Conservation (phyloP, 2,113 vertebrate genomes). For the Galbula dea region DNA sequence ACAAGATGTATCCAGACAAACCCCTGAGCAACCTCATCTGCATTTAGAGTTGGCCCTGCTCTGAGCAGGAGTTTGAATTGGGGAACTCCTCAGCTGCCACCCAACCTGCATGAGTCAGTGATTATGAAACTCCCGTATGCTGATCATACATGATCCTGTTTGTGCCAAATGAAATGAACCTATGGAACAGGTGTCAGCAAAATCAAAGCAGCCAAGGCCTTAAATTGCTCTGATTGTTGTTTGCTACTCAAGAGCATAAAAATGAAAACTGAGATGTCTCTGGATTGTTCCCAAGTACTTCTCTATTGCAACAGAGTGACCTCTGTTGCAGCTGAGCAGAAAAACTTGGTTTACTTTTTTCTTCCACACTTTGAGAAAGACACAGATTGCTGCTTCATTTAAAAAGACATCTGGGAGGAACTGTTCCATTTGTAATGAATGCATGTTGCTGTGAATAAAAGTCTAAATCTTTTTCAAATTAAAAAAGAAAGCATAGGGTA, state of each 20-base stretch:
- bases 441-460: neutral
- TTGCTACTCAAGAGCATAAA: neutral
- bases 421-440: neutral
- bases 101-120: neutral
- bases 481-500: neutral
- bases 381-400: neutral
- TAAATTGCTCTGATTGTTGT: neutral
- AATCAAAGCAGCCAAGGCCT: neutral
- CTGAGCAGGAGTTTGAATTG: neutral
- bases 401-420: neutral
- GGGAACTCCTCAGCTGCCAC: neutral
- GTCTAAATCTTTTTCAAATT: neutral
- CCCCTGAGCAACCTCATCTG: neutral
- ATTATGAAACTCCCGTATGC: neutral
- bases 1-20: neutral
- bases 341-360: neutral
- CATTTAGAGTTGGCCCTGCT: neutral
- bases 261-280: neutral
- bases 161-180: neutral
- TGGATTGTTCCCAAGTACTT: neutral
- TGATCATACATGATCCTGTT: neutral
- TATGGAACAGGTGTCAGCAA: neutral
- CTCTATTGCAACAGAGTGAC: neutral
- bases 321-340: neutral
- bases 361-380: neutral